phyloP scores from a whole-genome alignment of 2,888 invertebrate genomes.

The Microdon myrmicae region DNA sequence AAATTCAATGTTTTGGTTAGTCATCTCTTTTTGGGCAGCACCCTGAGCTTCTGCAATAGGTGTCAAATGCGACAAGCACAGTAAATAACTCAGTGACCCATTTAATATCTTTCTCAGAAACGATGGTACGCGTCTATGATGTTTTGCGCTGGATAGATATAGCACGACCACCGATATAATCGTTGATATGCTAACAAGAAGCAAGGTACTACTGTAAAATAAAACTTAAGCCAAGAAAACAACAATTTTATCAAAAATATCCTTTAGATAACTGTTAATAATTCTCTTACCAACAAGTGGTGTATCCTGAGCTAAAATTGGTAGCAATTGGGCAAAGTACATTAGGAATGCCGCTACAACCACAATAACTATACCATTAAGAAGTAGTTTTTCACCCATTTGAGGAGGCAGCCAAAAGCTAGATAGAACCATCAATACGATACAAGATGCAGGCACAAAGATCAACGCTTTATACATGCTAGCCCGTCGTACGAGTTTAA shows the following conservation, averaged over 20 bases:
- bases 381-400: conserved; percentile 73
- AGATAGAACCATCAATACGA: conserved; percentile 71
- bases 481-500: conserved; percentile 69
- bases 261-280: background rate
- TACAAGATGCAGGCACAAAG: conserved; percentile 73
- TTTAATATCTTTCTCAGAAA: conserved; percentile 60
- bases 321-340: conserved; percentile 72
- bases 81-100: conserved; percentile 58
- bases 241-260: background rate
- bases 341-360: conserved; percentile 73
- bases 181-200: conserved; percentile 69
- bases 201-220: conserved; percentile 70
- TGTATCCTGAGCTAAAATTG: conserved; percentile 67
- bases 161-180: conserved; percentile 70
- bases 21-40: conserved; percentile 52
- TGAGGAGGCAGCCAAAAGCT: conserved; percentile 76
- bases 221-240: conserved; percentile 64
- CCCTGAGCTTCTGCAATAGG: conserved; percentile 53
- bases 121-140: conserved; percentile 67
- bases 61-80: conserved; percentile 48
- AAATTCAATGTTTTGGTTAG: conserved; percentile 30
- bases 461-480: conserved; percentile 73
- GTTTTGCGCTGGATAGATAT: conserved; percentile 68
- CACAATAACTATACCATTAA: conserved; percentile 72
- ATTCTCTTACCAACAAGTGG: conserved; percentile 66